These are phyloP conservation scores for Acanthurus leucopareius DNA, from an alignment of 2,797 vertebrate genomes.

Conservation along the genomic window DNA sequence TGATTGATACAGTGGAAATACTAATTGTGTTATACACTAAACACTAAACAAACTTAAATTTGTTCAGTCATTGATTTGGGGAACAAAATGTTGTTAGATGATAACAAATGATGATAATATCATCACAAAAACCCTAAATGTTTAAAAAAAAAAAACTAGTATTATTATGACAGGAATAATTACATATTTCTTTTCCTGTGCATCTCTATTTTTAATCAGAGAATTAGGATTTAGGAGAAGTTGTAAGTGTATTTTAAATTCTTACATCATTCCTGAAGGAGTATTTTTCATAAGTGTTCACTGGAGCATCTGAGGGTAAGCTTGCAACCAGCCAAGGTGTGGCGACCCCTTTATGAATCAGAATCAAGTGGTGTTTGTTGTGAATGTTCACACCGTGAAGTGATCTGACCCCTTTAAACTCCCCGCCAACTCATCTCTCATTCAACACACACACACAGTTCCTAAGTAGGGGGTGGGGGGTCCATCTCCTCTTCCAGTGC, in stretches of 20 bases:
- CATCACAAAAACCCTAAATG: background rate
- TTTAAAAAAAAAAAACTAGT: background rate
- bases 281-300: background rate
- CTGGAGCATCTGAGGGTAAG: slow-evolving; percentile 14
- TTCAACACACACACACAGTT: slow-evolving; percentile 30
- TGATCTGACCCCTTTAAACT: slow-evolving; percentile 64
- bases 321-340: slow-evolving; percentile 15
- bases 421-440: slow-evolving; percentile 37
- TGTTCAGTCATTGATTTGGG: background rate
- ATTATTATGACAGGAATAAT: background rate
- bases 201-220: background rate
- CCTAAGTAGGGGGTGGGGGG: slow-evolving; percentile 35
- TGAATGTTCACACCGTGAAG: slow-evolving; percentile 22
- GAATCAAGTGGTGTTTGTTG: slow-evolving; percentile 22
- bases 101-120: background rate
- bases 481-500: slow-evolving; percentile 29
- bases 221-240: background rate
- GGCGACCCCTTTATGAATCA: slow-evolving; percentile 32
- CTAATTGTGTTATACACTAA: too few species aligned
- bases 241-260: background rate
- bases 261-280: background rate
- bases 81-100: background rate
- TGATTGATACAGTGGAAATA: too few species aligned
- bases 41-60: background rate
- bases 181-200: background rate